Evolutionary conservation across 2,888 invertebrate species (phyloP).

Genomic region (Himalopsyche anomala): DNA sequence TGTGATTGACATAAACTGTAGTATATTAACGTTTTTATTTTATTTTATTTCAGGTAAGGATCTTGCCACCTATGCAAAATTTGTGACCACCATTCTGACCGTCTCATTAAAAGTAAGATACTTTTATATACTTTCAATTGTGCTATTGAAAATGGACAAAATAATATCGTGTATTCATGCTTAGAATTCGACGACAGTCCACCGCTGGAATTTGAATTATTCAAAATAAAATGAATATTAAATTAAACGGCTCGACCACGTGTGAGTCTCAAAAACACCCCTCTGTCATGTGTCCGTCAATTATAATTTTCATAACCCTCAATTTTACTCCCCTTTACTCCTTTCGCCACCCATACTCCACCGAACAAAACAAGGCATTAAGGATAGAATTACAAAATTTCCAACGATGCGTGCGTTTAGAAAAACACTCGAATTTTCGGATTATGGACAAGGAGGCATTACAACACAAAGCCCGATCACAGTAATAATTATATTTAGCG

Average conservation of each 20-base stretch:
- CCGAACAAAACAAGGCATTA: background rate
- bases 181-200: background rate
- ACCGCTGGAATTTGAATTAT: conserved; percentile 12
- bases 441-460: background rate
- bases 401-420: background rate
- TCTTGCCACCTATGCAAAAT: no score
- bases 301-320: conserved; percentile 27
- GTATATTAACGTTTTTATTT: no score
- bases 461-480: background rate
- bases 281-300: conserved; percentile 40
- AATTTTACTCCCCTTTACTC: no score
- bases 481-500: background rate
- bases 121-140: no score
- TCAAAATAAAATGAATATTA: conserved; percentile 32
- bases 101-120: no score
- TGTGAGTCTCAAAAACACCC: background rate
- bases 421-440: conserved; percentile 21
- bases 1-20: no score
- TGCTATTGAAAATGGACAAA: no score
- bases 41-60: no score
- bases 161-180: no score
- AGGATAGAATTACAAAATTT: conserved; percentile 11
- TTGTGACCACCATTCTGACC: no score
- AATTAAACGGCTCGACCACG: conserved; percentile 40
- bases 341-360: background rate